Conservation (phyloP, 1,140 invertebrate species). For the Gerris buenoi region DNA sequence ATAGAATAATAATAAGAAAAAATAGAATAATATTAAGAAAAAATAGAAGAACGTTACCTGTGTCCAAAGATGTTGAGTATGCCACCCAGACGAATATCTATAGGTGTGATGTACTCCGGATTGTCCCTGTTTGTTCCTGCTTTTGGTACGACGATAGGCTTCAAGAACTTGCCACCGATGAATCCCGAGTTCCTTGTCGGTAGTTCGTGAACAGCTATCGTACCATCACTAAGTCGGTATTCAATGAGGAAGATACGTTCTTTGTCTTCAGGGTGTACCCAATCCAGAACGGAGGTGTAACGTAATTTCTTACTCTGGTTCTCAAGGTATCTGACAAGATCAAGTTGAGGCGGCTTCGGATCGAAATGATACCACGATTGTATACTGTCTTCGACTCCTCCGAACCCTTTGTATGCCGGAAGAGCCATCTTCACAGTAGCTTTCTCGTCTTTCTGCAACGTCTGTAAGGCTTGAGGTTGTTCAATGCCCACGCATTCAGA, state of each 20-base stretch:
- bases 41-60: too few relatives aligned
- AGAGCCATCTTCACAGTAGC: slow-evolving; percentile 26
- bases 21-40: too few relatives aligned
- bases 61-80: background rate
- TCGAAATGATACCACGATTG: slow-evolving; percentile 48
- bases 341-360: slow-evolving; percentile 50
- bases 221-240: slow-evolving; percentile 47
- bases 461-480: slow-evolving; percentile 17
- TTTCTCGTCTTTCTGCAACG: slow-evolving; percentile 19
- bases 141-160: slow-evolving; percentile 47
- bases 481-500: slow-evolving; percentile 20
- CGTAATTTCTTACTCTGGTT: slow-evolving; percentile 45
- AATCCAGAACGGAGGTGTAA: slow-evolving; percentile 47
- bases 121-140: slow-evolving; percentile 41
- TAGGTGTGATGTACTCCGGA: slow-evolving; percentile 46
- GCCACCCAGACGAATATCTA: slow-evolving; percentile 43
- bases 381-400: slow-evolving; percentile 56
- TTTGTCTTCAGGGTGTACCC: slow-evolving; percentile 48
- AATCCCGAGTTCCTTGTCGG: slow-evolving; percentile 49
- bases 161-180: slow-evolving; percentile 51
- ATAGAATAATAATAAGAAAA: too few relatives aligned
- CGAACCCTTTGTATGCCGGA: slow-evolving; percentile 52
- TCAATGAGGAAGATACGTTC: slow-evolving; percentile 45
- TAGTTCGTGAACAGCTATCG: slow-evolving; percentile 43
- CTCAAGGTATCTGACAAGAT: slow-evolving; percentile 43